Conservation (phyloP, 2,113 vertebrate genomes). For the Lutjanus erythropterus region DNA sequence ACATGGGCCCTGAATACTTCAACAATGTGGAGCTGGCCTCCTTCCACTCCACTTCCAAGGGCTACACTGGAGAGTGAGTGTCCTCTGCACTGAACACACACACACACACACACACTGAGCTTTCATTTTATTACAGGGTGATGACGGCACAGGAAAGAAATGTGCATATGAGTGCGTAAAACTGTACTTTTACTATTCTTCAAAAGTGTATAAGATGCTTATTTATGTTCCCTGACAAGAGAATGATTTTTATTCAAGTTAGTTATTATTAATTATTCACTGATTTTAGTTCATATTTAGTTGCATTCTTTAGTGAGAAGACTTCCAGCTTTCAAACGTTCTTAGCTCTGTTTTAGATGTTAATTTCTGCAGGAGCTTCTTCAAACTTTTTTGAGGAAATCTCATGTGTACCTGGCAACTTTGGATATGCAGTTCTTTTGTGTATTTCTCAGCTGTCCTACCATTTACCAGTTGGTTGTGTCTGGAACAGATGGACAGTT, state of each 20-base stretch:
- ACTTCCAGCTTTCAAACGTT: too few species aligned
- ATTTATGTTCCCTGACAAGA: background rate
- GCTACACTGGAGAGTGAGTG: constrained; percentile 89
- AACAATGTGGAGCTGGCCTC: constrained; percentile 86
- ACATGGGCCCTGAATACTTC: constrained; percentile 87
- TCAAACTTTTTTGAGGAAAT: too few species aligned
- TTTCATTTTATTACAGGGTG: background rate
- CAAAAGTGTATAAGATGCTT: background rate
- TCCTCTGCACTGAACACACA: background rate
- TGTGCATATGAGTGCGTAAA: background rate
- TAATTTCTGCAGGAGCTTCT: too few species aligned
- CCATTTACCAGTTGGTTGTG: too few species aligned
- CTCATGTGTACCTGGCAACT: too few species aligned
- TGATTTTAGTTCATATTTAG: too few species aligned
- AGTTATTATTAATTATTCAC: too few species aligned
- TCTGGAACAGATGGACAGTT: background rate
- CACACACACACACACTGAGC: background rate
- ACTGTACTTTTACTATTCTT: background rate
- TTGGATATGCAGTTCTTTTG: background rate
- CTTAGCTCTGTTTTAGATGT: too few species aligned
- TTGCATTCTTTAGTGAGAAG: too few species aligned
- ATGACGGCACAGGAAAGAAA: background rate
- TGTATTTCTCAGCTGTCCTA: background rate
- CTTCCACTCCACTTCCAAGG: constrained; percentile 91
- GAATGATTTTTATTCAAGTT: too few species aligned